Conservation (phyloP, 1,140 invertebrate species). For the Pseudomyrmex pallidus region DNA sequence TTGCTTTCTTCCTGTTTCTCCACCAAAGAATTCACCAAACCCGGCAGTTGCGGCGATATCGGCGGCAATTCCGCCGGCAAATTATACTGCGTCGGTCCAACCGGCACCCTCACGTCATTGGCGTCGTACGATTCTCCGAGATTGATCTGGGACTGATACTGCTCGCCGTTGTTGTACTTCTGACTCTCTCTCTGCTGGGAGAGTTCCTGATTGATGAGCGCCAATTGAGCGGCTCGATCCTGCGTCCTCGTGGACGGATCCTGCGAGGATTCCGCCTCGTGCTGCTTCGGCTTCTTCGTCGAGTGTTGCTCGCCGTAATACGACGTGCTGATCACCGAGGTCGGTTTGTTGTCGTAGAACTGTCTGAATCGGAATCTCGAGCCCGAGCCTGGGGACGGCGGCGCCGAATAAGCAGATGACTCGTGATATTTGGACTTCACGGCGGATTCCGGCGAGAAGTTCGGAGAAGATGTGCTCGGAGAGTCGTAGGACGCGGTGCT, state of each 20-base stretch:
- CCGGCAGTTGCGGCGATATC: constrained; percentile 86
- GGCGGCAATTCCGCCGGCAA: constrained; percentile 84
- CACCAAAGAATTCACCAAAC: constrained; percentile 87
- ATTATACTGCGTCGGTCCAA: constrained; percentile 80
- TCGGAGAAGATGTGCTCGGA: constrained; percentile 67
- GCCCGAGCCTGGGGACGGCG: constrained; percentile 20
- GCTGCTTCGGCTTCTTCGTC: constrained; percentile 58
- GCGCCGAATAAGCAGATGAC: constrained; percentile 31
- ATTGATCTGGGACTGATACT: constrained; percentile 43
- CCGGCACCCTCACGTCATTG: constrained; percentile 72
- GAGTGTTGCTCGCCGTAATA: constrained; percentile 59
- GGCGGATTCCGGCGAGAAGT: constrained; percentile 72
- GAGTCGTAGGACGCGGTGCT: constrained; percentile 73
- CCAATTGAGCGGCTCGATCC: constrained; percentile 72
- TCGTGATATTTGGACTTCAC: constrained; percentile 73
- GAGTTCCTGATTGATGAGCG: constrained; percentile 72
- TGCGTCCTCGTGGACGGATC: constrained; percentile 70
- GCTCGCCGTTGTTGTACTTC: constrained; percentile 55
- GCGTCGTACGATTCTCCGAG: constrained; percentile 45
- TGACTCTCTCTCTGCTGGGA: constrained; percentile 71
- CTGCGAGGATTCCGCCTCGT: constrained; percentile 50
- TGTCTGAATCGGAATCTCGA: constrained; percentile 74
- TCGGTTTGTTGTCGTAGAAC: constrained; percentile 72
- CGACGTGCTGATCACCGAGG: constrained; percentile 49
- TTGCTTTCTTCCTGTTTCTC: constrained; percentile 79